Percentiles rank a stretch among this genome's conserved stretches.
Evolutionary conservation across 2,797 vertebrate species (phyloP).

Genomic region (Dallia pectoralis): DNA sequence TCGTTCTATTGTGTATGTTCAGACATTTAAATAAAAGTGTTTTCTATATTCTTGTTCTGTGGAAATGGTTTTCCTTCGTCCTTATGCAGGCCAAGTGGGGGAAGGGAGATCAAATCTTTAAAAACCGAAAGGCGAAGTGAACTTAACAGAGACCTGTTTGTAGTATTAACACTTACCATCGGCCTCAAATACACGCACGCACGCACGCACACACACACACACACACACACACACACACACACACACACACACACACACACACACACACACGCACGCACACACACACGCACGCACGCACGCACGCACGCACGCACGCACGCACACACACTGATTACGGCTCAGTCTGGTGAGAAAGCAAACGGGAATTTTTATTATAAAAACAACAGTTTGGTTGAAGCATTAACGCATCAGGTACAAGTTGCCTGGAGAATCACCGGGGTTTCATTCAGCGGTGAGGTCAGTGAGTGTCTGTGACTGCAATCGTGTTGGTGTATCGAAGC

Average conservation of each 20-base stretch:
- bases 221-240: slow-evolving; percentile 11
- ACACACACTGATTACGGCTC: slow-evolving; percentile 17
- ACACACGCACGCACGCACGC: slow-evolving; percentile 9
- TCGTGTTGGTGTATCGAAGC: slow-evolving; percentile 25
- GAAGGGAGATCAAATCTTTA: slow-evolving; percentile 51
- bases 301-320: not conserved
- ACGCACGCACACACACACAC: not conserved
- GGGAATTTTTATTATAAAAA: slow-evolving; percentile 10
- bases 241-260: slow-evolving; percentile 24
- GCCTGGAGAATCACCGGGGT: slow-evolving; percentile 24
- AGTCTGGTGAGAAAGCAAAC: slow-evolving; percentile 13
- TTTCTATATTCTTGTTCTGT: slow-evolving; percentile 43
- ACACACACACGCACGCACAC: slow-evolving; percentile 5
- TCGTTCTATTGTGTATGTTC: slow-evolving; percentile 20
- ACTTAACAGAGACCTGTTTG: slow-evolving; percentile 36
- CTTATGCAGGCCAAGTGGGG: slow-evolving; percentile 33
- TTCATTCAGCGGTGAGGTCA: slow-evolving; percentile 41
- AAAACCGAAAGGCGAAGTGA: slow-evolving; percentile 53
- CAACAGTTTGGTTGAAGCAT: slow-evolving; percentile 11
- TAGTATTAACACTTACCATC: slow-evolving; percentile 22
- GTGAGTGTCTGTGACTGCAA: slow-evolving; percentile 32
- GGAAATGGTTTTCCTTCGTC: slow-evolving; percentile 29
- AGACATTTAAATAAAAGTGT: slow-evolving; percentile 32
- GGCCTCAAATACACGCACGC: slow-evolving; percentile 18
- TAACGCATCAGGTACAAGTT: slow-evolving; percentile 14